Conservation (phyloP, 2,888 invertebrate genomes). For the Alviniconcha strummeri region DNA sequence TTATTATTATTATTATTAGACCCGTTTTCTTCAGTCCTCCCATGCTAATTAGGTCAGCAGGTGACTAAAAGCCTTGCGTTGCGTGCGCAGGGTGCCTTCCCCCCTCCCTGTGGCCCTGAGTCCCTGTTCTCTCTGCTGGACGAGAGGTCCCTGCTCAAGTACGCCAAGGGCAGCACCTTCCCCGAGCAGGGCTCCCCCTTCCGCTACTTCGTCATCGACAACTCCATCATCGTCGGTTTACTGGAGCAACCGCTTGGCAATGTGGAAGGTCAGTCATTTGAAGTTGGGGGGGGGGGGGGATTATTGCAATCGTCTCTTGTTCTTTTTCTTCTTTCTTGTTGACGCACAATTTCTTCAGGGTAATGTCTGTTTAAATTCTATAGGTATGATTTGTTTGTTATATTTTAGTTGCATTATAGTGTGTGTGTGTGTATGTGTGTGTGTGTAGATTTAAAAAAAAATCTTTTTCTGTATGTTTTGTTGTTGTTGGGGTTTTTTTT, state of each 20-base stretch:
- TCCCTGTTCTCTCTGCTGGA: conserved; percentile 90
- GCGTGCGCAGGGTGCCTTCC: conserved; percentile 81
- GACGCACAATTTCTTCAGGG: too few species aligned
- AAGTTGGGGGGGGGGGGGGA: too few species aligned
- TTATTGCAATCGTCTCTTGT: too few species aligned
- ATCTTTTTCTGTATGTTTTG: too few species aligned
- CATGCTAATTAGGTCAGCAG: too few species aligned
- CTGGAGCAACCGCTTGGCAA: conserved; percentile 94
- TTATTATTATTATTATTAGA: too few species aligned
- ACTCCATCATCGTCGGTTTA: conserved; percentile 89
- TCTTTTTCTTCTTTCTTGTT: too few species aligned
- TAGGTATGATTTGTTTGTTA: too few species aligned
- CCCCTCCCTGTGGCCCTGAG: conserved; percentile 88
- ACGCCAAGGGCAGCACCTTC: conserved; percentile 76
- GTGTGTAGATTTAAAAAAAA: too few species aligned
- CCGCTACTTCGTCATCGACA: conserved; percentile 93
- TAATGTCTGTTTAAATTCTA: too few species aligned
- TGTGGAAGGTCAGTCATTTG: conserved; percentile 77
- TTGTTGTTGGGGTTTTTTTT: too few species aligned
- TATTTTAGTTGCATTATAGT: neutral
- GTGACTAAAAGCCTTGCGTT: neutral
- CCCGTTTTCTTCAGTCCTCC: too few species aligned
- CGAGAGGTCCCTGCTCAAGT: conserved; percentile 87
- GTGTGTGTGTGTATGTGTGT: neutral
- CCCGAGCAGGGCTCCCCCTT: conserved; percentile 75